These are phyloP conservation scores for Mechanitis messenoides DNA, from an alignment of 2,888 invertebrate genomes.

Conservation along the genomic window DNA sequence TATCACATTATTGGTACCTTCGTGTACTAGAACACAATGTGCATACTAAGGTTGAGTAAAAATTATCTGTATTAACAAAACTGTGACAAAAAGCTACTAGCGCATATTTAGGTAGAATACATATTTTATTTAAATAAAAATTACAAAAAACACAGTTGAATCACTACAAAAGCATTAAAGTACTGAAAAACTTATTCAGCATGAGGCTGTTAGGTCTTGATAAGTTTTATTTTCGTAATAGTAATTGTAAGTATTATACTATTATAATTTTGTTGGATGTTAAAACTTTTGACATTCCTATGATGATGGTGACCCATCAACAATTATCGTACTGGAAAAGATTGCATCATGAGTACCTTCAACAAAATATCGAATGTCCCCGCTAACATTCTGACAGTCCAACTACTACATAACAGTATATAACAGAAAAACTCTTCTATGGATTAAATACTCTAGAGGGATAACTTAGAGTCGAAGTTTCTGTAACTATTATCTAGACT, in stretches of 20 bases:
- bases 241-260: conserved; percentile 13
- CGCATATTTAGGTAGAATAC: no score
- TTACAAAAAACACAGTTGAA: no score
- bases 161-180: no score
- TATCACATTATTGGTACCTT: no score
- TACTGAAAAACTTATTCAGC: no score
- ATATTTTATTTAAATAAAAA: no score
- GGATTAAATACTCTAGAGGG: conserved; percentile 11
- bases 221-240: no score
- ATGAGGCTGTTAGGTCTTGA: no score
- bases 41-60: no score
- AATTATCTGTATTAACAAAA: no score
- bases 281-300: conserved; percentile 29
- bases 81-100: no score
- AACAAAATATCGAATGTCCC: conserved; percentile 30
- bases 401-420: conserved; percentile 13
- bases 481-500: conserved; percentile 15
- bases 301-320: conserved; percentile 29
- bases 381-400: conserved; percentile 26
- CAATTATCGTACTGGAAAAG: conserved; percentile 34
- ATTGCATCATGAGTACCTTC: conserved; percentile 34
- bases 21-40: no score
- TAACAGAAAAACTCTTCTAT: conserved; percentile 9
- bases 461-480: conserved; percentile 18
- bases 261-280: conserved; percentile 32